A percentile compares a stretch with the other conserved stretches of the same genome.
Evolutionary conservation across 2,113 vertebrate genomes (phyloP).

Genomic region (Corvus cornix): DNA sequence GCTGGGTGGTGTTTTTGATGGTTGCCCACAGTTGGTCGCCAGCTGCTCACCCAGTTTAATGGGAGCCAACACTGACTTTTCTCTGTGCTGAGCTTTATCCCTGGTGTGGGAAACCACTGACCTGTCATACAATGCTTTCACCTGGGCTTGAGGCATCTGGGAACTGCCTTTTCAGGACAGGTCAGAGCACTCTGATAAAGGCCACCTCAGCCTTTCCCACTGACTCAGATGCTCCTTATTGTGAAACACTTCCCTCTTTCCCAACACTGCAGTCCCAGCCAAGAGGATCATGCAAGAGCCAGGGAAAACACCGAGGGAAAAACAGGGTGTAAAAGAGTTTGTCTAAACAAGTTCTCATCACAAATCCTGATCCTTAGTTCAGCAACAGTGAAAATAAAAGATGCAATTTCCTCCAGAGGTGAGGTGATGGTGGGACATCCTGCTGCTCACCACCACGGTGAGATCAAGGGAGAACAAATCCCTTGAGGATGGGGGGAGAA

Average conservation of each 20-base stretch:
- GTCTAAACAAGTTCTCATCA: background rate
- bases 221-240: background rate
- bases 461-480: background rate
- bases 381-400: background rate
- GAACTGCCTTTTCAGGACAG: background rate
- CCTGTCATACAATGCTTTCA: accelerated
- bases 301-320: background rate
- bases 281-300: background rate
- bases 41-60: background rate
- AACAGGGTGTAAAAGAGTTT: background rate
- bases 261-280: background rate
- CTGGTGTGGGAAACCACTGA: background rate
- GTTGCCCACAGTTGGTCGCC: background rate
- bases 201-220: background rate
- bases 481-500: background rate
- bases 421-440: background rate
- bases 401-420: background rate
- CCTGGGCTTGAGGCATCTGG: background rate
- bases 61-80: background rate
- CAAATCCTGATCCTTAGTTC: background rate
- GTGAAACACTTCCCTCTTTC: background rate
- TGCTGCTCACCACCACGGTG: background rate
- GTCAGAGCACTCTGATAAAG: background rate
- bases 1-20: background rate
- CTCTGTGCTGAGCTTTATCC: background rate